Evolutionary conservation across 2,888 invertebrate genomes (phyloP).

Genomic region (Schizaphis graminum): DNA sequence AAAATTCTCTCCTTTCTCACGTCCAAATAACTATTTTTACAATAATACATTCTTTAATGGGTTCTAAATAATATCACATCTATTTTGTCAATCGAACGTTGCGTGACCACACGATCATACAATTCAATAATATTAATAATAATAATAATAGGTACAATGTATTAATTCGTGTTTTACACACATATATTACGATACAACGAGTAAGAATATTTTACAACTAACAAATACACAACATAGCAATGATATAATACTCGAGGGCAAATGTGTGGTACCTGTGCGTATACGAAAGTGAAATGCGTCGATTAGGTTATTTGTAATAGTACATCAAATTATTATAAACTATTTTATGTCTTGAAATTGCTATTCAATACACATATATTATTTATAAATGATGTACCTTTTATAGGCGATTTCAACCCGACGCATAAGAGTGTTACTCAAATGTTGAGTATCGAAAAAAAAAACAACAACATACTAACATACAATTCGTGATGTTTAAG

Average conservation of each 20-base stretch:
- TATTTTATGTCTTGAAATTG: conserved; percentile 17
- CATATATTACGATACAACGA: background rate
- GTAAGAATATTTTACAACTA: background rate
- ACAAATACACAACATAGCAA: background rate
- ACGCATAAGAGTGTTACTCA: background rate
- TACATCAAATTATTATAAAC: background rate
- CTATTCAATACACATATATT: conserved; percentile 22
- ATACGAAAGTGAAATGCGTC: background rate
- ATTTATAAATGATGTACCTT: background rate
- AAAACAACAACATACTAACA: background rate
- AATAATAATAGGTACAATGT: background rate
- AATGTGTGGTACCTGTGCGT: background rate
- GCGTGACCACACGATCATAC: conserved; percentile 33
- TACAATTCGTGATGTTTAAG: conserved; percentile 22
- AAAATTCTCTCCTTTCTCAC: background rate
- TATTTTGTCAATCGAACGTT: conserved; percentile 57
- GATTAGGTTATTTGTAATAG: conserved; percentile 1
- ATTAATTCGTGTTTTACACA: background rate
- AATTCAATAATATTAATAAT: background rate
- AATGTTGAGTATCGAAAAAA: conserved; percentile 15
- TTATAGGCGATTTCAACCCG: conserved; percentile 14
- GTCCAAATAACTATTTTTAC: background rate
- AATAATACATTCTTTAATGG: background rate
- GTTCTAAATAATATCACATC: conserved; percentile 29
- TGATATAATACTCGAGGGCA: background rate